Evolutionary conservation across 2,113 vertebrate genomes (phyloP).

Genomic region (Myrmecophaga tridactyla): DNA sequence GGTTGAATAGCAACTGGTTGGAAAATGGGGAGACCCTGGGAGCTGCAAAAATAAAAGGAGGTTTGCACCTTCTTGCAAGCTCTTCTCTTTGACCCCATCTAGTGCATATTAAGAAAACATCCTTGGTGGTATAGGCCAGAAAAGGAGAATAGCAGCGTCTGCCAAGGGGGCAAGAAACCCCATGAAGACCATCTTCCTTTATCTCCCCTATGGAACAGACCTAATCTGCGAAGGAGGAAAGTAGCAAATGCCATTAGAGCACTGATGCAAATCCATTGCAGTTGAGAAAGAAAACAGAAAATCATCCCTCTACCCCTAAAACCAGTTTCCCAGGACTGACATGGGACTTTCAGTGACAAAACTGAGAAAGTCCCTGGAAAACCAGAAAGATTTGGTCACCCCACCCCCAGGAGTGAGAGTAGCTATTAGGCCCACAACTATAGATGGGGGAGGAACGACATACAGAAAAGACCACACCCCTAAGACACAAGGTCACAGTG

Average conservation of each 20-base stretch:
- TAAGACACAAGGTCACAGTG: background rate
- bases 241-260: background rate
- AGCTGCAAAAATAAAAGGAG: too few relatives aligned
- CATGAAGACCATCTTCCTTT: background rate
- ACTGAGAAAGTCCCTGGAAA: background rate
- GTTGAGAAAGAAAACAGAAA: background rate
- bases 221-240: background rate
- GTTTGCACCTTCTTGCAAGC: background rate
- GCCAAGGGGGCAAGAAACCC: background rate
- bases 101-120: background rate
- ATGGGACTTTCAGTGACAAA: background rate
- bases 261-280: background rate
- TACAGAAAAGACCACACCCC: background rate
- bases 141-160: background rate
- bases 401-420: background rate
- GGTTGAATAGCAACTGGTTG: background rate
- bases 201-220: background rate
- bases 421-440: background rate
- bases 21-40: background rate
- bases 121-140: rapidly evolving
- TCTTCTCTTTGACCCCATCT: background rate
- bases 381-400: background rate
- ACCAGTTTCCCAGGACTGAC: background rate
- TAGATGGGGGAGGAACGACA: background rate
- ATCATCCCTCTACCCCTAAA: background rate